phyloP scores from a whole-genome alignment of 2,113 vertebrate species.

The Mustelus asterias region DNA sequence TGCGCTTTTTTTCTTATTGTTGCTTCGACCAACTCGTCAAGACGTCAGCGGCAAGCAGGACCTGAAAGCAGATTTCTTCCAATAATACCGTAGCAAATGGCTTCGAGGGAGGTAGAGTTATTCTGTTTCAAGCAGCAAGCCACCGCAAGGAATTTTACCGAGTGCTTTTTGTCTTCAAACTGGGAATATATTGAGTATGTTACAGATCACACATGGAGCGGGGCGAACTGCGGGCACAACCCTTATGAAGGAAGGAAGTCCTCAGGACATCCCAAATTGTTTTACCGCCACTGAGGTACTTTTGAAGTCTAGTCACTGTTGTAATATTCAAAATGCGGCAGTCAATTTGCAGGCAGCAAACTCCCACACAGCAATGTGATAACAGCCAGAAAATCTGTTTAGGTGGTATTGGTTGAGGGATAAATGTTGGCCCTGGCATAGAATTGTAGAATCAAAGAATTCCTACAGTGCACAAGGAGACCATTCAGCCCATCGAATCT shows the following conservation, averaged over 20 bases:
- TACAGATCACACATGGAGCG: background rate
- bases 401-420: background rate
- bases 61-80: background rate
- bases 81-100: background rate
- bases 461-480: too few relatives aligned
- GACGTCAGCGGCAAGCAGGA: background rate
- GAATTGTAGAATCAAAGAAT: too few relatives aligned
- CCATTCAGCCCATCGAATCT: too few relatives aligned
- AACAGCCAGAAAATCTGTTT: background rate
- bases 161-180: background rate
- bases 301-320: background rate
- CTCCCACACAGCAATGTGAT: background rate
- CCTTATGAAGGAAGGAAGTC: background rate
- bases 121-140: background rate
- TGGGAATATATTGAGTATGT: background rate
- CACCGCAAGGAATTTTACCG: background rate
- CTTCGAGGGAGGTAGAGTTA: background rate
- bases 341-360: background rate
- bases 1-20: background rate
- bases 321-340: background rate
- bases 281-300: background rate
- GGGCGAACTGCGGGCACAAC: background rate
- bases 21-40: background rate
- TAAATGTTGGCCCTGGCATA: background rate
- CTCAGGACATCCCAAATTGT: background rate